Percentiles rank a stretch among this genome's conserved stretches.
These are phyloP conservation scores for Lagenorhynchus albirostris DNA, from an alignment of 2,113 vertebrate species.

Conservation along the genomic window DNA sequence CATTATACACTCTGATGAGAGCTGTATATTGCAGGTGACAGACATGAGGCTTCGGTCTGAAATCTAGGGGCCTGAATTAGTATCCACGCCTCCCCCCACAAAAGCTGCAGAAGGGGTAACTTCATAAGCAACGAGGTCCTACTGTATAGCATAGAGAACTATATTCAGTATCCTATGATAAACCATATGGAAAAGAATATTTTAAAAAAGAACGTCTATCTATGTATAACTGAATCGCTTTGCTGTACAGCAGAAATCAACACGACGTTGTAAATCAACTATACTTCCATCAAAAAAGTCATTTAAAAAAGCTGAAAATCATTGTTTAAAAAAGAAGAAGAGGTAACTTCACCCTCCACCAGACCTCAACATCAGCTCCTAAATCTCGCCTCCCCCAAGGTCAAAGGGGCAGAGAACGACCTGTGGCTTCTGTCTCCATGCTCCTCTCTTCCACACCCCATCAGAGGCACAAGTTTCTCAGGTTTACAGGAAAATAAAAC, in stretches of 20 bases:
- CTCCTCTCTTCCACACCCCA: not conserved
- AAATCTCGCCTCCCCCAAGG: not conserved
- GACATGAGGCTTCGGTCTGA: not conserved
- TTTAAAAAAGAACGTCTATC: not conserved
- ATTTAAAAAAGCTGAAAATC: not conserved
- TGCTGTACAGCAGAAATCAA: not conserved
- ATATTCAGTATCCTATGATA: not conserved
- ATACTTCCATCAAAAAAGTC: not conserved
- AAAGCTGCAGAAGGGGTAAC: not conserved
- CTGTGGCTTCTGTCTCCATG: not conserved
- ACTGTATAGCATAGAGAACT: not conserved
- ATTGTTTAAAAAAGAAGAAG: not conserved
- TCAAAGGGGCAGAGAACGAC: not conserved
- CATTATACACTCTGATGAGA: not conserved
- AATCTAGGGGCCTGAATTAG: not conserved
- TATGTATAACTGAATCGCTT: not conserved
- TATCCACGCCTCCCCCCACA: not conserved
- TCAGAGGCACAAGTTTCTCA: not conserved
- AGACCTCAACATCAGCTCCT: not conserved
- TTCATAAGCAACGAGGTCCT: not conserved
- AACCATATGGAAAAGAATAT: not conserved
- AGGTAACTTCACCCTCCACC: no score
- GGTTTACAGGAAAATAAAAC: not conserved
- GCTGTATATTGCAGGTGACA: not conserved
- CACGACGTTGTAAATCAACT: not conserved